Percentiles rank a stretch among this genome's conserved stretches.
phyloP scores from a whole-genome alignment of 2,888 invertebrate genomes.

The Drosophila mettleri region DNA sequence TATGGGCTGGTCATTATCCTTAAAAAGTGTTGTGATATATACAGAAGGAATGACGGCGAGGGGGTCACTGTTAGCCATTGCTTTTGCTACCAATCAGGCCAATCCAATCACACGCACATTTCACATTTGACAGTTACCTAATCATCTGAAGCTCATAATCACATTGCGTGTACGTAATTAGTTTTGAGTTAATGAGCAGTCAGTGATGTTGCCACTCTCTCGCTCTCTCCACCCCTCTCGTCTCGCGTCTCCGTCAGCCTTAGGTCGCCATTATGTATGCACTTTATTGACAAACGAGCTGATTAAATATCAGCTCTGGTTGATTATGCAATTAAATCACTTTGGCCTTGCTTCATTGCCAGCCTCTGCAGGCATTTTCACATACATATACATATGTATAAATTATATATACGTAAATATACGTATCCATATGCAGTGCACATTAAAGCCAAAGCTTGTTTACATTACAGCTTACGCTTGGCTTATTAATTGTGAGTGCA shows the following conservation, averaged over 20 bases:
- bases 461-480: constrained; percentile 35
- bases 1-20: constrained; percentile 51
- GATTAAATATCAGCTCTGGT: constrained; percentile 73
- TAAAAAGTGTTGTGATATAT: constrained; percentile 17
- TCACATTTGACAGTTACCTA: constrained; percentile 43
- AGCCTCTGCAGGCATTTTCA: constrained; percentile 17
- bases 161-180: constrained; percentile 73
- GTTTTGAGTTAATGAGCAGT: constrained; percentile 51
- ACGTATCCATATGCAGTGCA: neutral
- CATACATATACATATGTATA: neutral
- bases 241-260: constrained; percentile 1
- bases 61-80: neutral
- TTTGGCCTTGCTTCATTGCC: constrained; percentile 36
- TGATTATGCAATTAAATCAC: constrained; percentile 77
- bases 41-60: neutral
- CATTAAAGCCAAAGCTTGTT: constrained; percentile 35
- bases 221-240: neutral
- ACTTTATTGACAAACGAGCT: constrained; percentile 78
- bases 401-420: neutral
- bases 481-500: constrained; percentile 18
- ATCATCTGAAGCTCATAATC: constrained; percentile 69
- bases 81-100: constrained; percentile 9
- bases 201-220: neutral
- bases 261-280: constrained; percentile 56
- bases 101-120: constrained; percentile 19